phyloP scores from a whole-genome alignment of 2,113 vertebrate genomes.

The Vimba vimba region DNA sequence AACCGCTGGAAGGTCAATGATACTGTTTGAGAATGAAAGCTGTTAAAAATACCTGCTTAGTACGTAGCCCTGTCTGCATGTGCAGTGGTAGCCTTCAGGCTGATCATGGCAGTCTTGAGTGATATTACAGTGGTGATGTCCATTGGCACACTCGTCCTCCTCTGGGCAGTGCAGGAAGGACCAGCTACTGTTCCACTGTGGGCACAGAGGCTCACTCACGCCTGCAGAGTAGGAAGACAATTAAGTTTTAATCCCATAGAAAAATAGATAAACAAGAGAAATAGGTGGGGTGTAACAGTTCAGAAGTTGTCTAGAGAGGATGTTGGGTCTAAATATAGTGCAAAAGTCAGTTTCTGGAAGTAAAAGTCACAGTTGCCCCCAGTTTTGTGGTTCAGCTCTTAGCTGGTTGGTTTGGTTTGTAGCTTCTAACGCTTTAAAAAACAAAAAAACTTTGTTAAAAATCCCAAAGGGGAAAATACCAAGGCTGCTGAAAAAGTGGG shows the following conservation, averaged over 20 bases:
- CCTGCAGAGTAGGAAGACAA: constrained; percentile 57
- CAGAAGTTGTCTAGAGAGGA: not conserved
- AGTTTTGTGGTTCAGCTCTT: no score
- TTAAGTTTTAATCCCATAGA: not conserved
- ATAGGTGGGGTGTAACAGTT: not conserved
- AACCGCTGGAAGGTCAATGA: not conserved
- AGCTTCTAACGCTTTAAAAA: no score
- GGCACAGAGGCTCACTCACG: constrained; percentile 70
- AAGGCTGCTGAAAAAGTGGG: no score
- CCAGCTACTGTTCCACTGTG: constrained; percentile 81
- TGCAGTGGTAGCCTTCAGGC: constrained; percentile 84
- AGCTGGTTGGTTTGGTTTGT: no score
- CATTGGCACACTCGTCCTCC: constrained; percentile 88
- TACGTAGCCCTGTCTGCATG: constrained; percentile 87
- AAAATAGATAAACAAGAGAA: not conserved
- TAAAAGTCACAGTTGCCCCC: not conserved
- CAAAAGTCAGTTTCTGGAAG: not conserved
- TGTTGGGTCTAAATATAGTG: not conserved
- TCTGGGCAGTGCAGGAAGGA: constrained; percentile 89
- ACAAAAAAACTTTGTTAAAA: no score
- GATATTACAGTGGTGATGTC: constrained; percentile 89
- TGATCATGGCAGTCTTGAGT: constrained; percentile 89
- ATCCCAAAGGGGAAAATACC: no score
- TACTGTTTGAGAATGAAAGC: not conserved
- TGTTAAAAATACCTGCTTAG: constrained; percentile 80